Percentiles rank a stretch among this genome's conserved stretches.
phyloP scores from a whole-genome alignment of 2,888 invertebrate species.

The Mythimna albipuncta region DNA sequence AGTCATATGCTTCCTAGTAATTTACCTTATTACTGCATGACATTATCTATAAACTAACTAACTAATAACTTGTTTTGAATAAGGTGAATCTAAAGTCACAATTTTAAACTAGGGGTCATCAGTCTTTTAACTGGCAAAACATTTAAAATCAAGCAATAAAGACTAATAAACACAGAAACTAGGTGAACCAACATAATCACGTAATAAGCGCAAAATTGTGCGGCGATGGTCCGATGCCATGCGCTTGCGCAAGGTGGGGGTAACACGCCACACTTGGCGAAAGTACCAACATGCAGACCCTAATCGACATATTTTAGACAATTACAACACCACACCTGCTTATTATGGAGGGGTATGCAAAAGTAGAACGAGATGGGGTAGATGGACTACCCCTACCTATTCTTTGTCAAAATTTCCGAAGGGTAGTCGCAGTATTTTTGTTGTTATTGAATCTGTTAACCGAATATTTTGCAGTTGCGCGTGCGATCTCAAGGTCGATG shows the following conservation, averaged over 20 bases:
- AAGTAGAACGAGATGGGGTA: not conserved
- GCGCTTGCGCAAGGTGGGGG: slow-evolving; percentile 56
- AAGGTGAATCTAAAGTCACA: not conserved
- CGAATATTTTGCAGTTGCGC: slow-evolving; percentile 21
- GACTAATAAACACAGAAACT: slow-evolving; percentile 3
- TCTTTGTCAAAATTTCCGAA: not conserved
- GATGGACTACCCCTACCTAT: not conserved
- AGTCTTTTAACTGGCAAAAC: not conserved
- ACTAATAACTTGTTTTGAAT: not conserved
- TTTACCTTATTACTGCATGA: slow-evolving; percentile 29
- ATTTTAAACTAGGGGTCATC: not conserved
- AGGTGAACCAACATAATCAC: slow-evolving; percentile 38
- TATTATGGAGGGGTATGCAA: slow-evolving; percentile 17
- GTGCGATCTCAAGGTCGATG: slow-evolving; percentile 39
- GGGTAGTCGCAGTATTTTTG: slow-evolving; percentile 11
- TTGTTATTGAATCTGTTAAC: slow-evolving; percentile 12
- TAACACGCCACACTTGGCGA: slow-evolving; percentile 60
- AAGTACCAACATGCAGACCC: slow-evolving; percentile 58
- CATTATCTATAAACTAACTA: slow-evolving; percentile 1
- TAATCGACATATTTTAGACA: slow-evolving; percentile 48
- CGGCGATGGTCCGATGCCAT: slow-evolving; percentile 61
- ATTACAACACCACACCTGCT: slow-evolving; percentile 46
- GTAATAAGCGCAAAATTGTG: slow-evolving; percentile 53
- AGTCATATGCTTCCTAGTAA: not conserved
- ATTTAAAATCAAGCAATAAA: not conserved